These are phyloP conservation scores for Nephotettix cincticeps DNA, from an alignment of 1,140 invertebrate species.

Conservation along the genomic window DNA sequence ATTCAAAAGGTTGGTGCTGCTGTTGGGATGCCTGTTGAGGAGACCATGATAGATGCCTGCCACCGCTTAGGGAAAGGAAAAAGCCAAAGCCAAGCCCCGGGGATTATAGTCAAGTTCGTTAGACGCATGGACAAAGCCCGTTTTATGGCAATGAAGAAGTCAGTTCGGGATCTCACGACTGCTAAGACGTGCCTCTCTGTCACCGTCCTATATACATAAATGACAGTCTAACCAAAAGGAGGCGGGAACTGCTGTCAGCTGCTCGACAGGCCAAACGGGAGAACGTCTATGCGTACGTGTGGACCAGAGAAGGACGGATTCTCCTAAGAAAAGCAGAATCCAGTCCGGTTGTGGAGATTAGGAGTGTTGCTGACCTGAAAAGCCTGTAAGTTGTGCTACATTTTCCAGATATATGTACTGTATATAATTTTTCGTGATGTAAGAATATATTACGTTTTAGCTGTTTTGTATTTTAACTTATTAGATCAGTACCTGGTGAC, in stretches of 20 bases:
- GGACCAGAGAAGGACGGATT: not conserved
- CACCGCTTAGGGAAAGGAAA: slow-evolving; percentile 1
- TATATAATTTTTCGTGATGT: too few relatives aligned
- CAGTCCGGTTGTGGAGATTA: not conserved
- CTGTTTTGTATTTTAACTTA: too few relatives aligned
- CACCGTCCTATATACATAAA: slow-evolving; percentile 11
- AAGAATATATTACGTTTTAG: too few relatives aligned
- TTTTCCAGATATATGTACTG: too few relatives aligned
- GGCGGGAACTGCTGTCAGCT: not conserved
- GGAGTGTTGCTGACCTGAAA: not conserved
- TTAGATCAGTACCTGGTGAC: too few relatives aligned
- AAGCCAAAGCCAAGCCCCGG: not conserved
- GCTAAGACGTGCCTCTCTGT: too few relatives aligned
- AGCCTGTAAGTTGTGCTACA: not conserved
- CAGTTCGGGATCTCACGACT: too few relatives aligned
- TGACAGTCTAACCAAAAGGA: not conserved
- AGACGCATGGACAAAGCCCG: not conserved
- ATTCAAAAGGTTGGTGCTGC: not conserved
- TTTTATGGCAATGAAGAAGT: not conserved
- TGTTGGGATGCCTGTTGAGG: not conserved
- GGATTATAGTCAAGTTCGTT: slow-evolving; percentile 9
- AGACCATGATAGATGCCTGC: not conserved
- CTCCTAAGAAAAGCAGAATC: not conserved
- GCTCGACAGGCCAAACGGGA: not conserved
- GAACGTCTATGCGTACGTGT: not conserved